Percentiles rank a stretch among this genome's conserved stretches.
These are phyloP conservation scores for Drosophila yakuba DNA, from an alignment of 1,140 invertebrate genomes.

Conservation along the genomic window DNA sequence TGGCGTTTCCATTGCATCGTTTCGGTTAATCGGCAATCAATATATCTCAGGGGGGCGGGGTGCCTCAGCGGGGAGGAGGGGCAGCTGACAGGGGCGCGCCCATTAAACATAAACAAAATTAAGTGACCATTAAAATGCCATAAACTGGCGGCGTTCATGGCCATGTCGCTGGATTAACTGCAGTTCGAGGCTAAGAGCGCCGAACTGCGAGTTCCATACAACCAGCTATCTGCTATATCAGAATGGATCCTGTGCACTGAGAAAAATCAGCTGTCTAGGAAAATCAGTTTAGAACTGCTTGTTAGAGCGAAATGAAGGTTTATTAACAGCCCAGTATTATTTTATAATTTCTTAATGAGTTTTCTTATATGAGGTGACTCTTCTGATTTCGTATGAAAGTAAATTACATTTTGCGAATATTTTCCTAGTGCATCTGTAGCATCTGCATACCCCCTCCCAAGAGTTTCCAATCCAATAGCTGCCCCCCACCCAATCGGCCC, in stretches of 20 bases:
- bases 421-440: background rate
- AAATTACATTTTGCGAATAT: no score
- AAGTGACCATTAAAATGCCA: constrained; percentile 85
- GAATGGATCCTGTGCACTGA: constrained; percentile 22
- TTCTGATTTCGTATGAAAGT: no score
- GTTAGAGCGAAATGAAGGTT: no score
- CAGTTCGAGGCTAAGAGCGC: constrained; percentile 21
- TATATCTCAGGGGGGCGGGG: constrained; percentile 46
- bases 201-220: constrained; percentile 12
- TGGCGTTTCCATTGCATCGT: constrained; percentile 53
- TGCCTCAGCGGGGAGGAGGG: constrained; percentile 7
- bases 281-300: no score
- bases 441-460: background rate
- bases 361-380: no score
- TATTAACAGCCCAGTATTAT: no score
- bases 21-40: constrained; percentile 80
- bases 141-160: constrained; percentile 82
- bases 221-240: background rate
- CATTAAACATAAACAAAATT: constrained; percentile 85
- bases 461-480: background rate
- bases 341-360: no score
- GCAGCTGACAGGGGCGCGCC: constrained; percentile 74
- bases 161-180: constrained; percentile 64
- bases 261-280: background rate
- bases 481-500: constrained; percentile 52